Conservation (phyloP, 2,888 invertebrate species). For the Phyllotreta cruciferae region DNA sequence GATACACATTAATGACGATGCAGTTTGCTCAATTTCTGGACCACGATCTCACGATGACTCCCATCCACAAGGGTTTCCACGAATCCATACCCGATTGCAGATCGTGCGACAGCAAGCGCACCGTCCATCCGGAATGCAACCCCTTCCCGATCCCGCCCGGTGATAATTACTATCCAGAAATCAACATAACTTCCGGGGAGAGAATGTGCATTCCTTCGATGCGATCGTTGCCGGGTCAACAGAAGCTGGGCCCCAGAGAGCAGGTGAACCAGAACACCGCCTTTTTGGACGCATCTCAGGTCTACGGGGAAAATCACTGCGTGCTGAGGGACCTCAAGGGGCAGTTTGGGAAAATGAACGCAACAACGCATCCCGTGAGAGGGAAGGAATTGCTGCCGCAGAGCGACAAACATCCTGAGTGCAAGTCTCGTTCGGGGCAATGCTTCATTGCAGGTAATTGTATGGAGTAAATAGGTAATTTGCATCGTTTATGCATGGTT, state of each 20-base stretch:
- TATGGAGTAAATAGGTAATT: too few relatives aligned
- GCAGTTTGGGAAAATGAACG: conserved; percentile 82
- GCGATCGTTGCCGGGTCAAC: conserved; percentile 91
- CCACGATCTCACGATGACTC: conserved; percentile 94
- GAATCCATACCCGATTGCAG: conserved; percentile 91
- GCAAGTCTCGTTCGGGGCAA: conserved; percentile 82
- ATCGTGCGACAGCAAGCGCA: conserved; percentile 84
- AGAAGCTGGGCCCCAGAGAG: conserved; percentile 85
- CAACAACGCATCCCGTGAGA: conserved; percentile 75
- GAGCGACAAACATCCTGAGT: conserved; percentile 82
- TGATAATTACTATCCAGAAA: conserved; percentile 89
- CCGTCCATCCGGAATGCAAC: conserved; percentile 92
- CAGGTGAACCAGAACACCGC: conserved; percentile 95
- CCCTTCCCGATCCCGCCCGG: conserved; percentile 89
- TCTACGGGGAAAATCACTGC: conserved; percentile 91
- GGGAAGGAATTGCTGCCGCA: conserved; percentile 84
- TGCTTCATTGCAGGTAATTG: conserved; percentile 79
- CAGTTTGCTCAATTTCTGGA: conserved; percentile 94
- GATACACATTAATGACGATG: conserved; percentile 93
- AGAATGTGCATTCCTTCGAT: conserved; percentile 93
- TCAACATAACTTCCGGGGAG: conserved; percentile 83
- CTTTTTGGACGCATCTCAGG: conserved; percentile 83
- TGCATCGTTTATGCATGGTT: neutral
- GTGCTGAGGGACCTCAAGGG: conserved; percentile 78
- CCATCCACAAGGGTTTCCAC: conserved; percentile 88